phyloP scores from a whole-genome alignment of 2,888 invertebrate species.

The Gymnocheta viridis region DNA sequence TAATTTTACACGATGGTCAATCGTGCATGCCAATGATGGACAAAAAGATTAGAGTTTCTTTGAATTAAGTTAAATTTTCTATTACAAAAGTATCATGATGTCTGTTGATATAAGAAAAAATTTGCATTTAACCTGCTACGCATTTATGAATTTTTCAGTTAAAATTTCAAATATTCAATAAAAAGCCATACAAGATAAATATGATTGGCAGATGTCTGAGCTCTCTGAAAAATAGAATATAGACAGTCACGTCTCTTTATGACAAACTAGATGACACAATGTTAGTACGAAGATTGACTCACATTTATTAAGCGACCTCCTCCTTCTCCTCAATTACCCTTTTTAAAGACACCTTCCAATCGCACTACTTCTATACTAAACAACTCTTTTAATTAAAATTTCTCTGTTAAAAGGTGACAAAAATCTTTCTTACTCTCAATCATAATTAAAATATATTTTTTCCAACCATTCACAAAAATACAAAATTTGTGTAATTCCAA shows the following conservation, averaged over 20 bases:
- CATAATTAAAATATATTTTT: slow-evolving; percentile 32
- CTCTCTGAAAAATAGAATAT: neutral
- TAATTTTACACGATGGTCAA: slow-evolving; percentile 53
- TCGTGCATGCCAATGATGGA: slow-evolving; percentile 36
- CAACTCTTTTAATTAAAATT: slow-evolving; percentile 1
- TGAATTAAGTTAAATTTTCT: neutral
- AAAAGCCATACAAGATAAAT: neutral
- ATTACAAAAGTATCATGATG: neutral
- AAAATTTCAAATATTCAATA: neutral
- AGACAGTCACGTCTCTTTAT: neutral
- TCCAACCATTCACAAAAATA: slow-evolving; percentile 3
- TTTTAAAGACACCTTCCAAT: neutral
- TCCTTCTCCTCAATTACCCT: no score
- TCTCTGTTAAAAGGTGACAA: slow-evolving; percentile 24
- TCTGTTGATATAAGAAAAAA: neutral
- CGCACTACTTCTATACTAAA: neutral
- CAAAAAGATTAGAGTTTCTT: neutral
- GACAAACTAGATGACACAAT: no score
- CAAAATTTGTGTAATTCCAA: slow-evolving; percentile 15
- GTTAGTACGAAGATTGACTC: no score
- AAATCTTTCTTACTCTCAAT: slow-evolving; percentile 10
- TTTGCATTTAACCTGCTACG: no score
- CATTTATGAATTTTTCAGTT: no score
- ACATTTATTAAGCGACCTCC: no score
- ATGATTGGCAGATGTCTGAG: neutral